A percentile compares a stretch with the other conserved stretches of the same genome.
Conservation (phyloP, 1,140 invertebrate species). For the Halotydeus destructor region DNA sequence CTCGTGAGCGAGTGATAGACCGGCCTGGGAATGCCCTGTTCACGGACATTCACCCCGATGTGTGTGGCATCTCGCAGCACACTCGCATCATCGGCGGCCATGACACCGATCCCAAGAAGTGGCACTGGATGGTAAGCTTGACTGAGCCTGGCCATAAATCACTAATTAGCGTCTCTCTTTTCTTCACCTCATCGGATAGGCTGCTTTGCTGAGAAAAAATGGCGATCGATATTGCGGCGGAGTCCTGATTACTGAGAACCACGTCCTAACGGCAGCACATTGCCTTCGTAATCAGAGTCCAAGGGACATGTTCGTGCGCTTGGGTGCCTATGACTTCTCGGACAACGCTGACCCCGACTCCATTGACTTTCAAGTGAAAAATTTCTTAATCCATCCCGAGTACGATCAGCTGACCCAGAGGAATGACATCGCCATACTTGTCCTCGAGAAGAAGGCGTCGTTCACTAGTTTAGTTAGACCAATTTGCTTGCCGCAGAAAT, state of each 20-base stretch:
- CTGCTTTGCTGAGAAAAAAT: not conserved
- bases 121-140: slow-evolving; percentile 56
- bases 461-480: not conserved
- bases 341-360: not conserved
- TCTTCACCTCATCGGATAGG: no score
- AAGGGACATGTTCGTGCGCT: not conserved
- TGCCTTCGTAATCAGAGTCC: not conserved
- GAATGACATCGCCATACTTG: slow-evolving; percentile 2
- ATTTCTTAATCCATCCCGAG: not conserved
- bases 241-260: not conserved
- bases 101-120: slow-evolving; percentile 41
- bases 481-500: not conserved
- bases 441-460: not conserved
- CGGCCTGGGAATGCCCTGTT: no score
- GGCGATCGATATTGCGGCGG: not conserved
- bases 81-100: slow-evolving; percentile 35
- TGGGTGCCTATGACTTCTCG: not conserved
- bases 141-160: not conserved
- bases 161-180: no score
- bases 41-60: no score
- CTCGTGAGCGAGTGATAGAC: no score
- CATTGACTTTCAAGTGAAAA: not conserved
- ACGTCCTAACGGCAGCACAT: not conserved
- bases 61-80: no score
- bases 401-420: not conserved